Evolutionary conservation across 2,797 vertebrate genomes (phyloP), one percentile per base, ranked within the genome.

Genomic region (Aulostomus chinensis): DNA sequence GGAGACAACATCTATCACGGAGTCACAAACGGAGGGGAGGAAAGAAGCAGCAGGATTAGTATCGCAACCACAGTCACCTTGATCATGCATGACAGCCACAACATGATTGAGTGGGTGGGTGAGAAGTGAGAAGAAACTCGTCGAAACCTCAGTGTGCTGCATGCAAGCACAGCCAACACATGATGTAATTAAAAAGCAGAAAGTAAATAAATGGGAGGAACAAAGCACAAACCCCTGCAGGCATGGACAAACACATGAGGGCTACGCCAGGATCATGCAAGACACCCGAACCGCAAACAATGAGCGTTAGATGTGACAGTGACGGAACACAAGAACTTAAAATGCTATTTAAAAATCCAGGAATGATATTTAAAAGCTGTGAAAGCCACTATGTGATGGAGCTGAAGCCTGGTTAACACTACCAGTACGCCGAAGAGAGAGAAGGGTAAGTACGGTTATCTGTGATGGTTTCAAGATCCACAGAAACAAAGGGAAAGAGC

Each of bases 401-500:
- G 13, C 1, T 38, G 35, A 40, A 1, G 7, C 4, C 21, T 39
- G 30, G n/a, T n/a, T n/a, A 51, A 41, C 22, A 16, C 2, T 40
- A 13, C 38, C 38, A 53, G 21, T 42, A 40, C 12, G 21, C 36
- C 22, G 32, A 12, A 24, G 4, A 43, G n/a, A 21, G 7, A 49
- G 12, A 62, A 8, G 62, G 22, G 55, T 28, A 53, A 21, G 20
- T 15, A 14, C 26, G 16, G 17, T 60, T 38, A 43, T 61, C 33
- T 68, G 54, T 54, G 30, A n/a, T 34, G 53, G 30, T 17, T 42
- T 12, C 65, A 32, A 59, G 31, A 47, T 64, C 58, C 49, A 74
- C 14, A 66, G 30, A 65, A 68, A 26, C 16, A 62, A 29, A 63
- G 30, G 56, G 37, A 61, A 28, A 70, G 56, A 37, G 5, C 68